Percentiles rank a stretch among this genome's conserved stretches.
Evolutionary conservation across 1,140 invertebrate species (phyloP).

Genomic region (Oncopeltus fasciatus): DNA sequence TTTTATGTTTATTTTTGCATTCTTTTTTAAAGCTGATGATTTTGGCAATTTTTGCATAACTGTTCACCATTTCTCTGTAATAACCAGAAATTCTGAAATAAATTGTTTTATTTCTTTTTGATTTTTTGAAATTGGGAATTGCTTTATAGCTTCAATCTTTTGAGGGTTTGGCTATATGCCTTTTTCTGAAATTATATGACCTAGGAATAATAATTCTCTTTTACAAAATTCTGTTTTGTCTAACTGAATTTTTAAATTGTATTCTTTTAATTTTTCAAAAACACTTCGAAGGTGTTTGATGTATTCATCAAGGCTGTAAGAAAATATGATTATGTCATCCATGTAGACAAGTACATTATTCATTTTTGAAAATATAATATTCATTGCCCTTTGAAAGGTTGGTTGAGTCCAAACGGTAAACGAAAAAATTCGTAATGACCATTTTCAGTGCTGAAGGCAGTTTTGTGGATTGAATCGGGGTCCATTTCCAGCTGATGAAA

Average conservation of each 20-base stretch:
- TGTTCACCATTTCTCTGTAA: slow-evolving; percentile 30
- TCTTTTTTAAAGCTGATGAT: too few species aligned
- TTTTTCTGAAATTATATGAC: slow-evolving; percentile 26
- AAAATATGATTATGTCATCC: slow-evolving; percentile 19
- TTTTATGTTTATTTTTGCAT: too few species aligned
- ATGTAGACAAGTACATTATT: slow-evolving; percentile 16
- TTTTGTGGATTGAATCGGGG: slow-evolving; percentile 25
- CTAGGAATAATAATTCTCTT: slow-evolving; percentile 27
- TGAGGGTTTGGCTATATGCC: slow-evolving; percentile 27
- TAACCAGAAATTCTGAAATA: slow-evolving; percentile 31
- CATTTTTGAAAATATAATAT: background rate
- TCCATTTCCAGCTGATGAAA: too few species aligned
- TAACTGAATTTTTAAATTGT: slow-evolving; percentile 23
- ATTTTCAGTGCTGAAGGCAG: slow-evolving; percentile 31
- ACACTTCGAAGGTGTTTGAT: slow-evolving; percentile 19
- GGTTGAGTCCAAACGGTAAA: slow-evolving; percentile 33
- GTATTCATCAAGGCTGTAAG: slow-evolving; percentile 11
- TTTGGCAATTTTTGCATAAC: slow-evolving; percentile 27
- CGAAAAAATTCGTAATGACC: slow-evolving; percentile 30
- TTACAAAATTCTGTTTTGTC: slow-evolving; percentile 25
- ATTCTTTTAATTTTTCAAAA: slow-evolving; percentile 19
- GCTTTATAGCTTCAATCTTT: slow-evolving; percentile 23
- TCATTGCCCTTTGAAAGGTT: slow-evolving; percentile 33
- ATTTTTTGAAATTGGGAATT: slow-evolving; percentile 25
- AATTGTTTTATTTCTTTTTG: slow-evolving; percentile 31